phyloP scores from a whole-genome alignment of 2,113 vertebrate species.

The Cynopterus brachyotis region DNA sequence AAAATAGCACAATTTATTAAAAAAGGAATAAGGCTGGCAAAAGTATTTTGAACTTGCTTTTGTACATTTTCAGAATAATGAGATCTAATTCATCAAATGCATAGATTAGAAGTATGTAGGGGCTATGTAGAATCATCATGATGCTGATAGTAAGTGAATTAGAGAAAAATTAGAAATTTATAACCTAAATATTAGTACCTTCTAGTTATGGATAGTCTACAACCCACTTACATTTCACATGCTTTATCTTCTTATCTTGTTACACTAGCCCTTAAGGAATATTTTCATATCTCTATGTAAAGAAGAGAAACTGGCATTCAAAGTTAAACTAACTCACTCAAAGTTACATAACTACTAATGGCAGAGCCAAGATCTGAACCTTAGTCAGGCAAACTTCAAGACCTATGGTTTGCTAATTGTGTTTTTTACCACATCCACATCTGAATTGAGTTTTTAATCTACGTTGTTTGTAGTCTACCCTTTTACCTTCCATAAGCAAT shows the following conservation, averaged over 20 bases:
- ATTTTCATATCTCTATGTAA: background rate
- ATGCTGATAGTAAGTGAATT: background rate
- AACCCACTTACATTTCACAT: background rate
- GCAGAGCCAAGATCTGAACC: background rate
- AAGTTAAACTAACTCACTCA: background rate
- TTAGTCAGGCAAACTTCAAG: background rate
- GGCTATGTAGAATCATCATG: background rate
- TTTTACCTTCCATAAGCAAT: background rate
- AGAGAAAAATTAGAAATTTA: background rate
- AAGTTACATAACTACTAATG: background rate
- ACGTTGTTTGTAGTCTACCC: background rate
- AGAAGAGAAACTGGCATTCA: background rate
- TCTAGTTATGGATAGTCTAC: background rate
- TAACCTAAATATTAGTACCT: background rate
- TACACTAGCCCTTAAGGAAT: background rate
- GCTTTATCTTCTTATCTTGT: background rate
- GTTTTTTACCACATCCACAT: background rate
- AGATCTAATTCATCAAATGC: background rate
- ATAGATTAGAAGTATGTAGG: background rate
- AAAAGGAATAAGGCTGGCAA: background rate
- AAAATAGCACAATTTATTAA: background rate
- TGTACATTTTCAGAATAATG: background rate
- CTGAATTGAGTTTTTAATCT: background rate
- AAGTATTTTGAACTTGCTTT: background rate
- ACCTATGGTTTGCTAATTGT: background rate